Evolutionary conservation across 2,888 invertebrate species (phyloP).

Genomic region (Sarcophaga rosellei): DNA sequence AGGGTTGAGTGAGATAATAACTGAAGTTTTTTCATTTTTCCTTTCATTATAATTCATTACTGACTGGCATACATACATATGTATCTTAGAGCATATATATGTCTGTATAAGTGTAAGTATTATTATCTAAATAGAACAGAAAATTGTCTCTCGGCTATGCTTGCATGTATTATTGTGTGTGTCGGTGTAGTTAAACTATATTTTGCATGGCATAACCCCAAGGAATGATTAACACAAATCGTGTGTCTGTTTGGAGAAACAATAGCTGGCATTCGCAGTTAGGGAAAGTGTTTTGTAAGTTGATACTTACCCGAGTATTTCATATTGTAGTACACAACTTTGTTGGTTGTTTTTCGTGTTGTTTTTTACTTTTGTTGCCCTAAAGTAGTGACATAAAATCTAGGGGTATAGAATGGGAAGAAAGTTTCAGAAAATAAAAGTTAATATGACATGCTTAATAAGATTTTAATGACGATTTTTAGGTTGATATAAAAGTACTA

Average conservation of each 20-base stretch:
- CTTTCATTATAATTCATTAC: neutral
- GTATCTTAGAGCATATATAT: neutral
- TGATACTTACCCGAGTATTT: neutral
- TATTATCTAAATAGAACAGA: conserved; percentile 26
- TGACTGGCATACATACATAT: neutral
- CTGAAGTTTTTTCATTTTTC: neutral
- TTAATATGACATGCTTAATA: neutral
- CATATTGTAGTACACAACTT: neutral
- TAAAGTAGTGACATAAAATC: neutral
- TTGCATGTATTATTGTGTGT: neutral
- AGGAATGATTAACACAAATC: conserved; percentile 49
- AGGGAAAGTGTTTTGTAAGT: too few species aligned
- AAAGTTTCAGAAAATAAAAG: neutral
- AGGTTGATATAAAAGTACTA: neutral
- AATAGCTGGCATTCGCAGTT: neutral
- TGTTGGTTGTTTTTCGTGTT: neutral
- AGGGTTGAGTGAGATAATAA: conserved; percentile 1
- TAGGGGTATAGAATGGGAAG: neutral
- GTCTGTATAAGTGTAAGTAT: neutral
- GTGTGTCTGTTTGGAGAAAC: neutral
- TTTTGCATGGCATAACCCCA: conserved; percentile 15
- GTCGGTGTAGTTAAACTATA: neutral
- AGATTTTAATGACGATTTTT: neutral
- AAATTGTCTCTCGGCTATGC: conserved; percentile 36
- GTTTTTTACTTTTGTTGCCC: neutral